Evolutionary conservation across 1,140 invertebrate genomes (phyloP).

Genomic region (Mizuhopecten yessoensis): DNA sequence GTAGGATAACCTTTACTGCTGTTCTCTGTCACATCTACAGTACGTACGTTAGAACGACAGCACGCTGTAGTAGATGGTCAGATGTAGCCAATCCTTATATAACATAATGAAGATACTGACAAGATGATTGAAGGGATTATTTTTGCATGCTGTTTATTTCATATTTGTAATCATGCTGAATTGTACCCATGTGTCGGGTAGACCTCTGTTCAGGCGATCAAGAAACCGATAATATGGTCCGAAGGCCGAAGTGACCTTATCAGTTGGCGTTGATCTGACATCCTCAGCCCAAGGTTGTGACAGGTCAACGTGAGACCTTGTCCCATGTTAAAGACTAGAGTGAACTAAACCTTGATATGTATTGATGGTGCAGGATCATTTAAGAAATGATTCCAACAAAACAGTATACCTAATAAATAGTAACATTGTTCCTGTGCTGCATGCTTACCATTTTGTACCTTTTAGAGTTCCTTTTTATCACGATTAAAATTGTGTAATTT

Average conservation of each 20-base stretch:
- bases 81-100: too few species aligned
- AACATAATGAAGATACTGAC: too few species aligned
- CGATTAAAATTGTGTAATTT: not conserved
- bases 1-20: too few species aligned
- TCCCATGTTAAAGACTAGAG: not conserved
- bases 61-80: too few species aligned
- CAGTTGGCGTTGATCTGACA: not conserved
- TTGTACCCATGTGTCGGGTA: not conserved
- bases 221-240: conserved; percentile 1
- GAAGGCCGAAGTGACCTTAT: conserved; percentile 31
- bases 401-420: not conserved
- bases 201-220: not conserved
- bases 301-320: not conserved
- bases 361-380: not conserved
- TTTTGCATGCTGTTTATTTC: too few species aligned
- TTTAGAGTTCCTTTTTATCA: not conserved
- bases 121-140: too few species aligned
- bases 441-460: not conserved
- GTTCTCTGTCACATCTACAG: too few species aligned
- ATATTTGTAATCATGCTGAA: too few species aligned
- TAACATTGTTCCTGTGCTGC: not conserved
- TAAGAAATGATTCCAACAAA: not conserved
- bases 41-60: too few species aligned
- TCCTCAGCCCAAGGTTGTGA: not conserved
- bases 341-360: not conserved